Conservation (phyloP, 2,888 invertebrate species). For the Drosophila neutralis region DNA sequence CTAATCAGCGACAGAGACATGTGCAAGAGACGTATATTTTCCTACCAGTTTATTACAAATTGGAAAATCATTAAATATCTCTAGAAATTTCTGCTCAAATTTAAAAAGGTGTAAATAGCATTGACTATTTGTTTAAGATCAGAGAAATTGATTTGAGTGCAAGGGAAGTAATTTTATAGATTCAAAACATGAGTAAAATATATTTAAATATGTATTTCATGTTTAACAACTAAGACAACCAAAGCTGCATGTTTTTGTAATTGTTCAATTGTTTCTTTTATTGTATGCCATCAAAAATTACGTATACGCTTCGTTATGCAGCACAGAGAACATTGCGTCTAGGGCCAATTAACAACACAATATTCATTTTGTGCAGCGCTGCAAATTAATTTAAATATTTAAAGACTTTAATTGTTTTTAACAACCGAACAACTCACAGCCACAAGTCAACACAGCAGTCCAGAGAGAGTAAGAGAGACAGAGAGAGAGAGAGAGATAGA, state of each 20-base stretch:
- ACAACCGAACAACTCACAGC: slow-evolving; percentile 45
- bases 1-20: neutral
- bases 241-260: slow-evolving; percentile 1
- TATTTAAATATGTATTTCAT: neutral
- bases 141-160: too few species aligned
- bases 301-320: slow-evolving; percentile 39
- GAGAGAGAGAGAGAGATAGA: neutral
- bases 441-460: slow-evolving; percentile 22
- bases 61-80: neutral
- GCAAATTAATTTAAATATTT: slow-evolving; percentile 79
- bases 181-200: neutral
- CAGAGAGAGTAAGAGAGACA: neutral
- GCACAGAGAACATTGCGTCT: slow-evolving; percentile 23
- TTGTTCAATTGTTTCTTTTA: slow-evolving; percentile 26
- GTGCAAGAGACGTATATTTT: neutral
- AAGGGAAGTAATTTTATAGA: too few species aligned
- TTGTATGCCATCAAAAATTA: slow-evolving; percentile 19
- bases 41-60: too few species aligned
- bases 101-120: neutral
- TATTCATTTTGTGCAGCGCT: slow-evolving; percentile 48
- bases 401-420: slow-evolving; percentile 76
- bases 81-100: neutral
- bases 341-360: slow-evolving; percentile 55
- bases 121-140: neutral
- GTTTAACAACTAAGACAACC: neutral